These are phyloP conservation scores for Mus musculus DNA, from an alignment of 2,113 vertebrate species.

Conservation along the genomic window GRCm39 chr17:87421501-87422000, in stretches of 20 bases:
- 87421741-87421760: constrained; percentile 31
- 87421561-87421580: background rate
- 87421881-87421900: constrained; percentile 29
- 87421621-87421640: background rate
- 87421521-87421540: constrained; percentile 59
- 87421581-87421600: constrained; percentile 39
- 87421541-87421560: constrained; percentile 29
- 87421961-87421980: background rate
- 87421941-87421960: background rate
- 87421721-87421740: constrained; percentile 41
- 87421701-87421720: constrained; percentile 37
- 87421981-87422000: background rate
- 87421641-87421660: background rate
- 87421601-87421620: background rate
- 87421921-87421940: constrained; percentile 59
- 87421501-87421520: constrained; percentile 41
- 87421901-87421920: constrained; percentile 47
- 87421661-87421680: constrained; percentile 18
- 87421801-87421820: constrained; percentile 45
- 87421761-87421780: background rate
- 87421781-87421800: constrained; percentile 22
- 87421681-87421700: constrained; percentile 52
- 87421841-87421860: constrained; percentile 53
- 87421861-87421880: constrained; percentile 23
- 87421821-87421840: constrained; percentile 4